Conservation (phyloP, 2,888 invertebrate species). For the Netelia virgata region DNA sequence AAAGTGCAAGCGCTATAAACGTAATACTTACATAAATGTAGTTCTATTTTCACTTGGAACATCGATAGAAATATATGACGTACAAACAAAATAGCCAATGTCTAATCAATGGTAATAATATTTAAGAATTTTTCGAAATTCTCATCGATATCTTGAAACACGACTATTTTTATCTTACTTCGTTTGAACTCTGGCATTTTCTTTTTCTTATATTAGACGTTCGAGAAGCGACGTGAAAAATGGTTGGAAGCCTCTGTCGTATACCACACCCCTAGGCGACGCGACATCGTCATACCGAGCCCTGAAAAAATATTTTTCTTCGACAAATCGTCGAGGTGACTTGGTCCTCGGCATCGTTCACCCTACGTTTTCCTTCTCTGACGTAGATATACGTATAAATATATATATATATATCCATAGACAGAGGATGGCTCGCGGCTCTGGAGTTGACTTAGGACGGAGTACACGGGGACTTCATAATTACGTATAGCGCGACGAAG, state of each 20-base stretch:
- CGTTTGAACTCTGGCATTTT: constrained; percentile 5
- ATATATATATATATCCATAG: constrained; percentile 14
- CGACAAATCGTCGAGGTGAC: constrained; percentile 54
- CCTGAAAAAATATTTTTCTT: constrained; percentile 66
- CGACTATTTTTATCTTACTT: background rate
- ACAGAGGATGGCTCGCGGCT: constrained; percentile 48
- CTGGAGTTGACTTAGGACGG: constrained; percentile 76
- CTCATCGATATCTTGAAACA: background rate
- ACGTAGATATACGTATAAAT: constrained; percentile 26
- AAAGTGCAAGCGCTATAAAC: background rate
- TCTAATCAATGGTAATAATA: background rate
- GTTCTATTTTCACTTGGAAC: background rate
- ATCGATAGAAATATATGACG: background rate
- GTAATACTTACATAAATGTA: constrained; percentile 16
- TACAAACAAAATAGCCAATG: background rate
- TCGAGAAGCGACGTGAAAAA: constrained; percentile 38
- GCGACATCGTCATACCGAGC: constrained; percentile 41
- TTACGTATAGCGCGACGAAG: constrained; percentile 73
- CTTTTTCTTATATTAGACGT: constrained; percentile 6
- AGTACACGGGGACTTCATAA: constrained; percentile 72
- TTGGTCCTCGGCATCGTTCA: constrained; percentile 41
- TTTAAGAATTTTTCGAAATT: too few species aligned
- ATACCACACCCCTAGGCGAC: constrained; percentile 35
- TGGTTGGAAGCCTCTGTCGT: constrained; percentile 18
- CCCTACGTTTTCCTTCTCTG: constrained; percentile 36